Percentiles rank a stretch among this genome's conserved stretches.
Evolutionary conservation across 2,113 vertebrate genomes (phyloP).

Genomic region (Morone chrysops): DNA sequence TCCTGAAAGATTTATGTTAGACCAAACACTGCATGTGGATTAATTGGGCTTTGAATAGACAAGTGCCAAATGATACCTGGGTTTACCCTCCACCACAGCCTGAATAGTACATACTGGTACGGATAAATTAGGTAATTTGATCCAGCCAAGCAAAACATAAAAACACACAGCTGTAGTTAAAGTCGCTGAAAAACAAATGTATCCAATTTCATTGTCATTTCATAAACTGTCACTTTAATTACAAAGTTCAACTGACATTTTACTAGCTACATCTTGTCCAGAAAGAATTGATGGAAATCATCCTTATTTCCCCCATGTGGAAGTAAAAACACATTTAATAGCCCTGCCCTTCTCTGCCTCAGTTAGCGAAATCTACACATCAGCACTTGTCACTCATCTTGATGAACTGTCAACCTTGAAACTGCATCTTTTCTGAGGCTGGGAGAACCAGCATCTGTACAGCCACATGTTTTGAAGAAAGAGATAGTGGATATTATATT

Average conservation of each 20-base stretch:
- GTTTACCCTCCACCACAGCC: background rate
- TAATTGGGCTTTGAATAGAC: background rate
- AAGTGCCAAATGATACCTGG: background rate
- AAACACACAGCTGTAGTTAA: background rate
- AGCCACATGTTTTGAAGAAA: background rate
- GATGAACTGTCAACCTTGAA: background rate
- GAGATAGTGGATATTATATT: background rate
- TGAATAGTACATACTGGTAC: background rate
- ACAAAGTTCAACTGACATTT: background rate
- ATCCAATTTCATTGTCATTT: background rate
- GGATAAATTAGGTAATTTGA: background rate
- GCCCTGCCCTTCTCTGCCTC: background rate
- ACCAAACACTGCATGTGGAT: background rate
- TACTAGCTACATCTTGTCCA: background rate
- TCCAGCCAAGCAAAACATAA: background rate
- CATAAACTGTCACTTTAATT: slow-evolving; percentile 9
- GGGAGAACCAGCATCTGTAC: background rate
- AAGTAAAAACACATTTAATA: background rate
- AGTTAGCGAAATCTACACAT: background rate
- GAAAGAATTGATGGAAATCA: background rate
- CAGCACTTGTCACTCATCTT: background rate
- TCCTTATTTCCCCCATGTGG: background rate
- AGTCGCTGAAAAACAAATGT: background rate
- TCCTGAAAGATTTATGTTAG: background rate
- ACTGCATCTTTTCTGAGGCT: background rate